Evolutionary conservation across 2,113 vertebrate species (phyloP), one percentile per base, ranked within the genome.

Genomic region (Cryptomyrus ogoouensis): DNA sequence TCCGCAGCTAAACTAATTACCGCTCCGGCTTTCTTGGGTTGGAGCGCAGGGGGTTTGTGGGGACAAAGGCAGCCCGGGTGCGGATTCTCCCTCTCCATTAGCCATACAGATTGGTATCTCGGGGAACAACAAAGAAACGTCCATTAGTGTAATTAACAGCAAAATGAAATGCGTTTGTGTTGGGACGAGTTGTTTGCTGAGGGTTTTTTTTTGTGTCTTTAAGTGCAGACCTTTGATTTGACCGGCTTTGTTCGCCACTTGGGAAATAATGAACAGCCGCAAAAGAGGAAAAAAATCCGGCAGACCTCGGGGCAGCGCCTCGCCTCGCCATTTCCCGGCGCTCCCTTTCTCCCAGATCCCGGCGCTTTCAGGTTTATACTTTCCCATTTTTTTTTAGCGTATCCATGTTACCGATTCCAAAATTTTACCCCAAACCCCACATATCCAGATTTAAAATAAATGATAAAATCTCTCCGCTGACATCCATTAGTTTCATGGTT

Each of bases 1-100:
- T 91, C 92, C 90, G 84, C 92, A 92, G 92, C 92, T 95, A 95
- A 95, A 95, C 94, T 95, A 94, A 96, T 96, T 96, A 95, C 93
- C 93, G 92, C 90, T 53, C 91, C 12, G 89, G 92, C 91, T 93
- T 91, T 91, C 91, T 89, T 12, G 31, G n/a, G 87, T 88, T 83
- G 58, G 52, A 93, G 89, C 92, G 31, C 91, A 92, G 90, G 90
- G 91, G 93, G 93, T 95, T 95, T 93, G 74, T 86, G 62, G 88
- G 91, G 91, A 96, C 96, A 96, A 96, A 93, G 92, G 91, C 91
- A 80, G 93, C 94, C 94, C 95, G 92, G 93, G 93, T 90, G 50
- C 91, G 10, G 90, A 94, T 91, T 83, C 92, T 91, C 94, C 90
- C 50, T 93, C 92, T 92, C 92, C 92, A 92, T 92, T 93, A 87